phyloP scores from a whole-genome alignment of 2,797 vertebrate species.

The Potorous gilbertii region DNA sequence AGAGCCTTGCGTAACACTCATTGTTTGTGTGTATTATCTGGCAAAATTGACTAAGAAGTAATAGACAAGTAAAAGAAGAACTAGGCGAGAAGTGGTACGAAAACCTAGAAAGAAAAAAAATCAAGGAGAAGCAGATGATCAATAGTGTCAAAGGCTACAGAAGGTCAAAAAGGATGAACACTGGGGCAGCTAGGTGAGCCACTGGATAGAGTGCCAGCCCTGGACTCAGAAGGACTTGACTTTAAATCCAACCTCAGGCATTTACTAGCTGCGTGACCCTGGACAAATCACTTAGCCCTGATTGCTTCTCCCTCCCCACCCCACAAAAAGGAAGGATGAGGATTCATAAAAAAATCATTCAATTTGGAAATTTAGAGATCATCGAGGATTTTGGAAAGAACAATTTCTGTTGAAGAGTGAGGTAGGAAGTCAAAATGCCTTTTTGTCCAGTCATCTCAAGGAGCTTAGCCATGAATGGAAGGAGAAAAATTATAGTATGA shows the following conservation, averaged over 20 bases:
- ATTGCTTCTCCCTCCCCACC: neutral
- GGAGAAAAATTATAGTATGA: neutral
- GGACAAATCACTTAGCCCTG: neutral
- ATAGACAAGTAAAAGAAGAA: neutral
- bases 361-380: neutral
- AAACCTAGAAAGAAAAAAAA: neutral
- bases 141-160: neutral
- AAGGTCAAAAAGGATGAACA: neutral
- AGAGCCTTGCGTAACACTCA: neutral
- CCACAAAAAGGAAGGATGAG: neutral
- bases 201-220: neutral
- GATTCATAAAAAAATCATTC: neutral
- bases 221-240: neutral
- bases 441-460: neutral
- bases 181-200: neutral
- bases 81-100: neutral
- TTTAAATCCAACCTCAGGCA: neutral
- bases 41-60: neutral
- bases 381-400: neutral
- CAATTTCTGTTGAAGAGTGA: neutral
- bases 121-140: neutral
- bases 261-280: neutral
- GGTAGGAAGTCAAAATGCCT: neutral
- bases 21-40: neutral
- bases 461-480: neutral